A percentile compares a stretch with the other conserved stretches of the same genome.
Evolutionary conservation across 2,888 invertebrate species (phyloP).

Genomic region (Cotesia congregata): DNA sequence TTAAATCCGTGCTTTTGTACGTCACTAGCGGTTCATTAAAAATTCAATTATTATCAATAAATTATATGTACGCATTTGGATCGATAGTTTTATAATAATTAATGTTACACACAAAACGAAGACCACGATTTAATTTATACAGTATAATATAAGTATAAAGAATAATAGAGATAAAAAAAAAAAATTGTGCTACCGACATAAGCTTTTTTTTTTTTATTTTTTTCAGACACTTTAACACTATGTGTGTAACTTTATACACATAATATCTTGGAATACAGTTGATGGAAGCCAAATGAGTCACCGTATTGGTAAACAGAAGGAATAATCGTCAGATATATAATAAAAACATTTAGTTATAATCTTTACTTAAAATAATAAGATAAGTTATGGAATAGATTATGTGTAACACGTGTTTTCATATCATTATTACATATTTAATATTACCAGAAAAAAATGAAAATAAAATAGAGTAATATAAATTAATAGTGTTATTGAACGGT

Average conservation of each 20-base stretch:
- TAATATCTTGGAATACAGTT: not conserved
- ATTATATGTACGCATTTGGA: not conserved
- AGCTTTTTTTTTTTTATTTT: not conserved
- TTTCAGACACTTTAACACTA: not conserved
- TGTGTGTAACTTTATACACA: not conserved
- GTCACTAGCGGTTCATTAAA: not conserved
- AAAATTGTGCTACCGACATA: not conserved
- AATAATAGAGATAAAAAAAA: not conserved
- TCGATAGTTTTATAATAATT: not conserved
- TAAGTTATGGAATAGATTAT: not conserved
- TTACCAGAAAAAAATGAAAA: conserved; percentile 28
- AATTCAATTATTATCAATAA: not conserved
- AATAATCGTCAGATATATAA: not conserved
- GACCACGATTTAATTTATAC: not conserved
- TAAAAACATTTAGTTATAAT: not conserved
- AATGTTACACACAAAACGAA: not conserved
- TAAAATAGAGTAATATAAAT: not conserved
- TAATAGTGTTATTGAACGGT: no score
- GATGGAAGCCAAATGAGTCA: not conserved
- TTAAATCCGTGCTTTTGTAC: not conserved
- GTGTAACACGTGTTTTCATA: not conserved
- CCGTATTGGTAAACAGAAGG: not conserved
- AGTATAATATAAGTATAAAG: not conserved
- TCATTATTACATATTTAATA: conserved; percentile 19
- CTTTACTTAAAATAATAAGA: not conserved